Conservation (phyloP, 1,140 invertebrate species). For the Thalassaphorura encarpata region DNA sequence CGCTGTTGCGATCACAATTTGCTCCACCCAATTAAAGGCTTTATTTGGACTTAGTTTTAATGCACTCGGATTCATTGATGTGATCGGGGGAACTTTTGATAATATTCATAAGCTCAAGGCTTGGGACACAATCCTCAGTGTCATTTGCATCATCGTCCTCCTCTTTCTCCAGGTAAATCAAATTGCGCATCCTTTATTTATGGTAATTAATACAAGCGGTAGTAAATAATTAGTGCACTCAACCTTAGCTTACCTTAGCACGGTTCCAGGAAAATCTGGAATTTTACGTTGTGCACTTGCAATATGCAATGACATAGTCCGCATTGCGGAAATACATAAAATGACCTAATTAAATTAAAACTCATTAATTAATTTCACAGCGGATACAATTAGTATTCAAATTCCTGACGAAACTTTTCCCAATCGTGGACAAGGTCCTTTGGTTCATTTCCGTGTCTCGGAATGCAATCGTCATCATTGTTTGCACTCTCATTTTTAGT, state of each 20-base stretch:
- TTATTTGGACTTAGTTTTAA: conserved; percentile 57
- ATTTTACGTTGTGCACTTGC: no score
- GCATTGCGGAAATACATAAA: no score
- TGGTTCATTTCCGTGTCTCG: conserved; percentile 31
- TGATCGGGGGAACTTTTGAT: conserved; percentile 50
- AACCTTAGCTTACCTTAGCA: no score
- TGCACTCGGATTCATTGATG: conserved; percentile 54
- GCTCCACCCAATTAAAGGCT: conserved; percentile 71
- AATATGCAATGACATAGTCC: no score
- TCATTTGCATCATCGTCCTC: conserved; percentile 54
- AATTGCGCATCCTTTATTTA: no score
- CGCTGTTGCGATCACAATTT: conserved; percentile 79
- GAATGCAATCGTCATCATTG: conserved; percentile 31
- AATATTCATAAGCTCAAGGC: conserved; percentile 54
- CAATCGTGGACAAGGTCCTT: conserved; percentile 21
- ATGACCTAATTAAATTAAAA: conserved; percentile 4
- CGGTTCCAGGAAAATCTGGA: no score
- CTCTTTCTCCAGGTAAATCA: conserved; percentile 56
- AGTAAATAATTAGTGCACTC: no score
- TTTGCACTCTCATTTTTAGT: conserved; percentile 23
- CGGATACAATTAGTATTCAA: conserved; percentile 20
- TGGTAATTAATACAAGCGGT: no score
- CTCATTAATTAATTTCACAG: neutral
- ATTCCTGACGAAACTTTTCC: neutral
- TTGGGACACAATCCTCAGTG: conserved; percentile 55